Evolutionary conservation across 1,140 invertebrate genomes (phyloP), one percentile per base, ranked within the genome.

Genomic region (Capitella teleta): DNA sequence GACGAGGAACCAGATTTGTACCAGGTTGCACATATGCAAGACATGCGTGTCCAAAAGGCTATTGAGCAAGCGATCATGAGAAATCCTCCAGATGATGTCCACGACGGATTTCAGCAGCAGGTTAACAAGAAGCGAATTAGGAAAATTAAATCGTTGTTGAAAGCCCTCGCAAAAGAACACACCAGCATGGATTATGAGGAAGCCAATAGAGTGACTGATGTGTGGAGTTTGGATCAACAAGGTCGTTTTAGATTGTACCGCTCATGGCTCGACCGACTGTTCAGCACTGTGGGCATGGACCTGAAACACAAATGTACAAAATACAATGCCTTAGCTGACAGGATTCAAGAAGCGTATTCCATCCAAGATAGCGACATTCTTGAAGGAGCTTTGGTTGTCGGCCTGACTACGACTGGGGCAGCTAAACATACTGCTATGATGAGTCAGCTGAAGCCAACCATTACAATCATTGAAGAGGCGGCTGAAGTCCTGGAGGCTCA

Each of bases 381-480:
- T 50, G 28, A 53, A 23, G 8, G 14, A 18, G 41, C 53, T 10
- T 43, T 28, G 32, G 32, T 57, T 8, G 46, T 87, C 28, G 85
- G 82, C 8, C 80, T 87, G 76, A 88, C 86, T 0, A 87, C 84
- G 2, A 83, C 82, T 10, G 81, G 79, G 41, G 84, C 84, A 1
- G 84, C 85, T 4, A 77, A 79, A 42, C 63, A 79, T n/a, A 75
- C 78, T 26, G 73, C 76, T n/a, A 52, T 83, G 10, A 60, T 88
- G 16, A 62, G 78, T 45, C 61, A 74, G 14, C 57, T 87, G 18
- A 65, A 75, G 41, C 77, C 81, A 28, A 73, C 77, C 52, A 81
- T 87, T 49, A 60, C 76, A 0, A 78, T 89, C 28, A 80, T 89
- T 16, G 86, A 90, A 70, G 87, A 90, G 74, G 86, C 87, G 0